A percentile compares a stretch with the other conserved stretches of the same genome.
phyloP scores from a whole-genome alignment of 2,113 vertebrate genomes.

The Beaufortia kweichowensis region DNA sequence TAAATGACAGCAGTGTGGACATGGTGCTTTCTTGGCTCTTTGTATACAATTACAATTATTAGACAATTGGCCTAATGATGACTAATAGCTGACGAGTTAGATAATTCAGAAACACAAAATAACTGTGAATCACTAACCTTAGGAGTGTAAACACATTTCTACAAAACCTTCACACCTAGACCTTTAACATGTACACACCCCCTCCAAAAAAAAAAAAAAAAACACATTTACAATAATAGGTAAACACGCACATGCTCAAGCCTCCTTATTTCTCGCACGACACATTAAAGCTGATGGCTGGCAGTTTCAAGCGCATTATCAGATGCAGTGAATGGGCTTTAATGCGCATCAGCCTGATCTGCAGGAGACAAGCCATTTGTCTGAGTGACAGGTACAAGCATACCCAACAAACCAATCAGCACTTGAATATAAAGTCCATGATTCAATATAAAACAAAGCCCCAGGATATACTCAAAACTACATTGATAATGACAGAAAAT shows the following conservation, averaged over 20 bases:
- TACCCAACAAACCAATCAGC: constrained; percentile 63
- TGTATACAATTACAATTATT: background rate
- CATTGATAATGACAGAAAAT: background rate
- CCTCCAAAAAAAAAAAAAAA: background rate
- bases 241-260: background rate
- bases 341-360: constrained; percentile 60
- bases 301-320: constrained; percentile 67
- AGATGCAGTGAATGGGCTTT: constrained; percentile 57
- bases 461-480: background rate
- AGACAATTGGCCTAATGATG: background rate
- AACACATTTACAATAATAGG: constrained; percentile 13
- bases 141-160: constrained; percentile 9
- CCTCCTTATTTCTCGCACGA: background rate
- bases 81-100: background rate
- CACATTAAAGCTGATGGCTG: constrained; percentile 38
- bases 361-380: constrained; percentile 62
- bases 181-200: background rate
- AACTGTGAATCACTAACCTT: background rate
- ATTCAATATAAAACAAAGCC: constrained; percentile 23
- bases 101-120: constrained; percentile 16
- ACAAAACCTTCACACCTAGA: background rate
- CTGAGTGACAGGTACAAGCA: constrained; percentile 68
- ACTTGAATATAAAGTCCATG: constrained; percentile 45
- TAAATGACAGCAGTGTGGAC: constrained; percentile 1
- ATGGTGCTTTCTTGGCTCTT: background rate